Evolutionary conservation across 2,113 vertebrate genomes (phyloP).

Genomic region (Calyptommatus sinebrachiatus): DNA sequence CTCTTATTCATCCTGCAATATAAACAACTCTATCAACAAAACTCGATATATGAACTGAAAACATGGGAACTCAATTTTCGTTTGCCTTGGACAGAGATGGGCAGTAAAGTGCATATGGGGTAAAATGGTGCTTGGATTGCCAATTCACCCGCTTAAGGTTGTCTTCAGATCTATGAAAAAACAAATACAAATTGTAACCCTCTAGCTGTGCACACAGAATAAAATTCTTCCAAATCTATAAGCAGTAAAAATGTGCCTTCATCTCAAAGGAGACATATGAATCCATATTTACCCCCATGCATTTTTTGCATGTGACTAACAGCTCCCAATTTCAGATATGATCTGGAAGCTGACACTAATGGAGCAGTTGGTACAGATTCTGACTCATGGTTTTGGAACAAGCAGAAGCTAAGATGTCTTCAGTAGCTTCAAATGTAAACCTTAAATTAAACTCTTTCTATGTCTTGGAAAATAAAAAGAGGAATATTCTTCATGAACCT

Average conservation of each 20-base stretch:
- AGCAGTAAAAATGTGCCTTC: constrained; percentile 46
- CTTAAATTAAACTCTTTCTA: constrained; percentile 61
- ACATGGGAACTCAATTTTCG: not conserved
- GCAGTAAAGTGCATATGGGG: not conserved
- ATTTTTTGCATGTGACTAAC: constrained; percentile 64
- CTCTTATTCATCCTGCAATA: not conserved
- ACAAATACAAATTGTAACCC: not conserved
- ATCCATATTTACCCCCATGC: constrained; percentile 52
- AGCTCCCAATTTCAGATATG: constrained; percentile 52
- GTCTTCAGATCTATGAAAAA: not conserved
- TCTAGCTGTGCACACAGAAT: not conserved
- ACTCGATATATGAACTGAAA: not conserved
- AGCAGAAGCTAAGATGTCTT: constrained; percentile 63
- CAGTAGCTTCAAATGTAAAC: constrained; percentile 58
- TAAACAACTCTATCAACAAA: too few relatives aligned
- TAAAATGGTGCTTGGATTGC: not conserved
- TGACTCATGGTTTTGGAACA: constrained; percentile 67
- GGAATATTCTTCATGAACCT: constrained; percentile 40
- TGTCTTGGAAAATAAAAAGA: constrained; percentile 48
- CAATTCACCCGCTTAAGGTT: not conserved
- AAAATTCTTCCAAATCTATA: constrained; percentile 1
- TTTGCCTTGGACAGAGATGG: not conserved
- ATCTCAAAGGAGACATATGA: constrained; percentile 54
- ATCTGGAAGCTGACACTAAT: constrained; percentile 55
- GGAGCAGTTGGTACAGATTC: constrained; percentile 65